These are phyloP conservation scores for Coendou prehensilis DNA, from an alignment of 2,797 vertebrate species.

Conservation along the genomic window DNA sequence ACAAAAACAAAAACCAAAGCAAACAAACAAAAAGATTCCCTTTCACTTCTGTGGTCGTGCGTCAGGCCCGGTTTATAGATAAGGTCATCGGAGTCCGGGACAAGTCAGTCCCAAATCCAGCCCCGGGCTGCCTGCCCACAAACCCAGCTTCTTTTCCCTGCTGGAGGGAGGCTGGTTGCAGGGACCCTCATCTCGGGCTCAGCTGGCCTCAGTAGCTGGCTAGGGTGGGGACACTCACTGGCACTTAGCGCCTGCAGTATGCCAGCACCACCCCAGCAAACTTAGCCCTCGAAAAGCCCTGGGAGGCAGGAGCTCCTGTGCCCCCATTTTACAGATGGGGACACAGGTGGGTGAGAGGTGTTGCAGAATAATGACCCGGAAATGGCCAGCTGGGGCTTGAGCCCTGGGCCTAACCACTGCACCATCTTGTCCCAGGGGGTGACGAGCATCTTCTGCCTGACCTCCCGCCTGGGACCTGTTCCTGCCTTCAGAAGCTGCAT, in stretches of 20 bases:
- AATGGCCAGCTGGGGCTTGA: neutral
- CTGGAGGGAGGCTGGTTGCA: neutral
- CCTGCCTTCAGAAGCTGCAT: neutral
- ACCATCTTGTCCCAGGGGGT: rapidly evolving
- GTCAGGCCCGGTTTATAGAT: neutral
- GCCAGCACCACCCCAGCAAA: neutral
- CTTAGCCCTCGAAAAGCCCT: neutral
- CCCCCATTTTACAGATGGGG: neutral
- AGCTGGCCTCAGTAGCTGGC: neutral
- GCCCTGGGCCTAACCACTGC: neutral
- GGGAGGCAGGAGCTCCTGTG: neutral
- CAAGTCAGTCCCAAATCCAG: neutral
- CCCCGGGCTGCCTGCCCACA: neutral
- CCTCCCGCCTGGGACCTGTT: neutral
- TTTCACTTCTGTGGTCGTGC: neutral
- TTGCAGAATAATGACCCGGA: neutral
- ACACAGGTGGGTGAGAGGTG: neutral
- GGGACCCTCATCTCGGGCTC: neutral
- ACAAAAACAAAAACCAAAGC: neutral
- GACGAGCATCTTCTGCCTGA: rapidly evolving
- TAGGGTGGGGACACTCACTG: rapidly evolving
- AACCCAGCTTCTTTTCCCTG: neutral
- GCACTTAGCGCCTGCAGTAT: rapidly evolving
- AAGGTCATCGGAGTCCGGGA: neutral
- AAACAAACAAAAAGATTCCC: neutral